Evolutionary conservation across 1,140 invertebrate genomes (phyloP).

Genomic region (Nasonia giraulti): DNA sequence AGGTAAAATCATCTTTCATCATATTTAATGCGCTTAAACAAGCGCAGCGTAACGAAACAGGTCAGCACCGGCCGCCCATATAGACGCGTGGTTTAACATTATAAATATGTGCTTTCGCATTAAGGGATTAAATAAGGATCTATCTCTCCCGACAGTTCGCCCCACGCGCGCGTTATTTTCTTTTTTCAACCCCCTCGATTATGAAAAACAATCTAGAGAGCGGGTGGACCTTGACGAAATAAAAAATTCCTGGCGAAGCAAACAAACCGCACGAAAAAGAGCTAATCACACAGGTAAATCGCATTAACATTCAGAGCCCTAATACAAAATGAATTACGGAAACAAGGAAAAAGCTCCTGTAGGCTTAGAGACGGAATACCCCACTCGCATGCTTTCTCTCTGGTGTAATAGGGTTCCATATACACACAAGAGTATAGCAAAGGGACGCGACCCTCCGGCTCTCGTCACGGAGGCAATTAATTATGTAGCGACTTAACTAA

Average conservation of each 20-base stretch:
- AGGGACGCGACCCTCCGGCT: slow-evolving; percentile 3
- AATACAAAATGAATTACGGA: slow-evolving; percentile 9
- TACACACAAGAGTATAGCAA: background rate
- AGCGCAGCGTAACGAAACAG: background rate
- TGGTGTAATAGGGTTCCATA: background rate
- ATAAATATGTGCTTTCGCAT: background rate
- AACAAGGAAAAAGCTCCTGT: background rate
- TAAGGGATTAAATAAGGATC: background rate
- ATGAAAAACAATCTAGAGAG: background rate
- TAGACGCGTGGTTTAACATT: background rate
- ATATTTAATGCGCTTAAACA: slow-evolving; percentile 9
- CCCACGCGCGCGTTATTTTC: background rate
- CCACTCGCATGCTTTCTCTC: background rate
- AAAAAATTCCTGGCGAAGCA: background rate
- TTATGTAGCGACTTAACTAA: slow-evolving; percentile 69
- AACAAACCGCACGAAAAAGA: background rate
- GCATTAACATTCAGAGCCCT: background rate
- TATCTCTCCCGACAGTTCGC: background rate
- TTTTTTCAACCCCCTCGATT: background rate
- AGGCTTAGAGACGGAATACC: background rate
- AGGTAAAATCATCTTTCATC: background rate
- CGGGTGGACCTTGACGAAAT: background rate
- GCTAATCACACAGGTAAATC: background rate
- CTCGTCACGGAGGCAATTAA: slow-evolving; percentile 60
- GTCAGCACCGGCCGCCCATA: background rate